phyloP scores from a whole-genome alignment of 2,113 vertebrate species.

The Xyliphius kryptos region DNA sequence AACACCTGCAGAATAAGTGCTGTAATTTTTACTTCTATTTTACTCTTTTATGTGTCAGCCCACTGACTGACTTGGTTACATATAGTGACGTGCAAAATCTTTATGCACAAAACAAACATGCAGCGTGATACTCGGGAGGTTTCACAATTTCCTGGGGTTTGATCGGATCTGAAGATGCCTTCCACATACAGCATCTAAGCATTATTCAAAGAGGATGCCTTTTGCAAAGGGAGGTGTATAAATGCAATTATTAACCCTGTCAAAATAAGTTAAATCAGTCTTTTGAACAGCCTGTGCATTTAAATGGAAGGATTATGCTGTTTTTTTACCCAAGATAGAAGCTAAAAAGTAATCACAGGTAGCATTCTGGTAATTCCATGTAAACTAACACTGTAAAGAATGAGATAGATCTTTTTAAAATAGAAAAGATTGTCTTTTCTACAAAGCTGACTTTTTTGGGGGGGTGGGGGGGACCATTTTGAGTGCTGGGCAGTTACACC shows the following conservation, averaged over 20 bases:
- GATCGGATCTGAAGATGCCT: no score
- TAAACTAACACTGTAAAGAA: no score
- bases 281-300: no score
- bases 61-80: not conserved
- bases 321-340: not conserved
- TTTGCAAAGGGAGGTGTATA: not conserved
- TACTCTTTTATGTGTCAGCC: slow-evolving; percentile 1
- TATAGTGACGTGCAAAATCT: not conserved
- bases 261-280: not conserved
- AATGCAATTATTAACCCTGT: not conserved
- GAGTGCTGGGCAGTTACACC: no score
- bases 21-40: slow-evolving; percentile 22
- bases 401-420: no score
- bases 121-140: not conserved
- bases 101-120: not conserved
- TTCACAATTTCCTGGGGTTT: not conserved
- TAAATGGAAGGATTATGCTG: not conserved
- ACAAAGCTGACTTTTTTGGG: no score
- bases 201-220: not conserved
- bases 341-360: not conserved
- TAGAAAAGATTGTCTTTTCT: no score
- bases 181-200: no score
- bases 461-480: no score
- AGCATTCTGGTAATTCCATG: no score
- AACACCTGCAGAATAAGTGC: slow-evolving; percentile 24